Base-by-base conservation (phyloP, 2,888 invertebrate genomes). In the Rhagophthalmus giganteus region DNA sequence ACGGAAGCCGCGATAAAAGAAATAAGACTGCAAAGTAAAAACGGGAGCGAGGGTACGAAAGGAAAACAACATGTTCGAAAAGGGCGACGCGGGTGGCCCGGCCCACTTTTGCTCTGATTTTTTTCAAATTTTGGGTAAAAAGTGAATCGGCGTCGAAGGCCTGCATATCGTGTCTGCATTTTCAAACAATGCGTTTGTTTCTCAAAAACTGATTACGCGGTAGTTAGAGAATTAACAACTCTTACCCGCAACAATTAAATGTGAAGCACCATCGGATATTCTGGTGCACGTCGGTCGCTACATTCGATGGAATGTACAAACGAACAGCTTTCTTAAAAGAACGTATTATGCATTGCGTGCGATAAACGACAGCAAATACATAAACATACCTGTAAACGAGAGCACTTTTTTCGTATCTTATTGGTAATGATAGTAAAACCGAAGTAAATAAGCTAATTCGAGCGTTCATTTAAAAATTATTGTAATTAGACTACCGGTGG, bases 261-360 rank as follows among this genome's bases (percentile, higher is more conserved):
- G 13, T 20, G 7, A 27, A 25, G 6, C 34, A 20, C 34, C 33
- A 16, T 20, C 20, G 7, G 20, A 7, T 7, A 20, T 20, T 5
- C 20, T 20, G 7, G 20, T 39, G 39, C 39, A 39, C 16, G 31
- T 31, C 30, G 13, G 40, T 31, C 30, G 12, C 40, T 24, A 30
- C 31, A 31, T n/a, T n/a, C n/a, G n/a, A n/a, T n/a, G n/a, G n/a
- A n/a, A n/a, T 31, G 20, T 40, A 16, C 40, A 16, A 31, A 34
- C 8, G 34, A 47, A 47, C 32, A 39, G 46, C 25, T 16, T 47
- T 47, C 46, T 47, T 31, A 47, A 39, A 47, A 47, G 26, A 38
- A 47, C 27, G n/a, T n/a, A n/a, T n/a, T 37, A 20, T 33, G 39
- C 38, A 39, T 47, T 47, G 46, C 46, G 46, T 47, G 46, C 39